Evolutionary conservation across 2,888 invertebrate genomes (phyloP), one percentile per base, ranked within the genome.

Genomic region (Himalopsyche kuldschensis): DNA sequence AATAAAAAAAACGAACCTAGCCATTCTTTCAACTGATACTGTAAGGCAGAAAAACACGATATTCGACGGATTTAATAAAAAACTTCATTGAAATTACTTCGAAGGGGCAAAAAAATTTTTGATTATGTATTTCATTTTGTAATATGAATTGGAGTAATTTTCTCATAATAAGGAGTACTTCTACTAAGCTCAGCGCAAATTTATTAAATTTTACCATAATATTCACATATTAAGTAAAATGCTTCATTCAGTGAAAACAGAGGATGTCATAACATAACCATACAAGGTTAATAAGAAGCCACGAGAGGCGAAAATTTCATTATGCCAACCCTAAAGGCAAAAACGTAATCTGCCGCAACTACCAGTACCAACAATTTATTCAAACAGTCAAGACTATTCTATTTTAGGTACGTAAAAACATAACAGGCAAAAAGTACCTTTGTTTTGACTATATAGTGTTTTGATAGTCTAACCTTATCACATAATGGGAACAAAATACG

Each of bases 291-390:
- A 75, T 75, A 75, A 75, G 32, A 31, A 31, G n/a, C 30, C 30
- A 75, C 75, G 75, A 55, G 55, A 32, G 75, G 75, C 75, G 32
- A 30, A 75, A 75, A 32, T 75, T 75, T 75, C 75, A 75, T 75
- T 75, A 75, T 31, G 32, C 24, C 75, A 30, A 75, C 55, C 55
- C 55, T 55, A 55, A 24, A 55, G 75, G 75, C 75, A 32, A 32
- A 75, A 32, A 75, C 75, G 31, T 75, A 75, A 75, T 75, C 75
- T 30, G 75, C 75, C 75, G 20, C 30, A 32, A 32, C 75, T 27
- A 30, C 75, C 75, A 32, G 75, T 75, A 30, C 30, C 3, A 31
- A 75, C 75, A 75, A 75, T 75, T 32, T 75, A 75, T 75, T 75
- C 75, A 75, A 75, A 75, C 30, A 27, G 75, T 31, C 75, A 32